phyloP scores from a whole-genome alignment of 2,888 invertebrate species.

The Acrobasis repandana region DNA sequence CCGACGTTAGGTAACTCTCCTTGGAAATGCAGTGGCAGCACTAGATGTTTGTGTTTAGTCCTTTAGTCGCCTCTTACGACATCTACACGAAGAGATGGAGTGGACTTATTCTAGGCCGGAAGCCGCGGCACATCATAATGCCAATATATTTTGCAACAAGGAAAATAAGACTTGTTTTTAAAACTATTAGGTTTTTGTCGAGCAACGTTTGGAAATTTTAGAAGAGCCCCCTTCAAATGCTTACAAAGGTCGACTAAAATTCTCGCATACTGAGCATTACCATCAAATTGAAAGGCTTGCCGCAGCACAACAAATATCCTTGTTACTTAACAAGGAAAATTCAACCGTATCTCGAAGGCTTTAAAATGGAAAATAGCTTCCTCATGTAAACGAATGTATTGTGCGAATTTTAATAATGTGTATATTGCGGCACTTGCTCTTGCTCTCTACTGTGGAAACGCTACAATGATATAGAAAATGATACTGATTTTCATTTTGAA shows the following conservation, averaged over 20 bases:
- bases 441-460: background rate
- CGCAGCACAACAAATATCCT: conserved; percentile 30
- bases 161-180: background rate
- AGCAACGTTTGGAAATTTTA: background rate
- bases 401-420: background rate
- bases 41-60: no score
- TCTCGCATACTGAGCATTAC: conserved; percentile 70
- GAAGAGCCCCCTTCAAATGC: conserved; percentile 46
- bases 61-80: no score
- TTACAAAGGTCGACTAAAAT: conserved; percentile 68
- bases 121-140: no score
- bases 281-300: conserved; percentile 64
- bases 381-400: background rate
- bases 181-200: background rate
- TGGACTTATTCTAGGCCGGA: no score
- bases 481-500: no score
- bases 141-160: background rate
- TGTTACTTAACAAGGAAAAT: background rate
- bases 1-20: no score
- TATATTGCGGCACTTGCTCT: background rate
- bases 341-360: background rate
- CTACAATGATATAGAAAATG: background rate
- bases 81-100: no score
- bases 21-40: no score
- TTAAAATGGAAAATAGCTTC: background rate